Base-by-base conservation (phyloP, 2,113 vertebrate species). In the Procavia capensis region DNA sequence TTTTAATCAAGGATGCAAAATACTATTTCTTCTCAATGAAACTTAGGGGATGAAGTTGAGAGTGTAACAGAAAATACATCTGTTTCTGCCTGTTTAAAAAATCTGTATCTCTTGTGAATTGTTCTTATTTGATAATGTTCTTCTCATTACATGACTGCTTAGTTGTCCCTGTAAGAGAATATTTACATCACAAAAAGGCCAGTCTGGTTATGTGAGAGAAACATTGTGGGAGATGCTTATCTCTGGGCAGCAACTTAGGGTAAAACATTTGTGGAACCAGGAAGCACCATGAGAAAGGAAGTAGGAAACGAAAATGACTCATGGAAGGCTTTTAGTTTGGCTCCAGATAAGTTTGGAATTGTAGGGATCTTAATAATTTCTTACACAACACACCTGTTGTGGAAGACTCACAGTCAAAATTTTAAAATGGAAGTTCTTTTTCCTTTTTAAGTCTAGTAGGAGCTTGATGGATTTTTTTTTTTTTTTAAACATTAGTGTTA, bases 401-500 rank as follows among this genome's bases (percentile, higher is more conserved):
- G 74, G 70, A 98, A 96, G 75, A 39, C 80, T 81, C 64, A 94
- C 82, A 96, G 96, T 61, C 17, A 92, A 94, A 93, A 91, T 81
- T 95, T 94, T 96, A 93, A 76, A 97, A 97, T 94, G 8, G 31
- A 96, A 96, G 61, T 76, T 95, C 70, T 76, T 17, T 94, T 96
- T 87, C 94, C 57, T 96, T 97, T 98, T 85, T 64, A 91, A 92
- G 98, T 36, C 72, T 96, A 20, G 79, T 97, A 90, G 74, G 39
- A 57, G 97, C 94, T 98, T 96, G 97, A 94, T 97, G 98, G 96
- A 98, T 92, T 96, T 94, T 98, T 94, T 97, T 96, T 96, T 97
- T 80, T 63, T 79, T 96, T 95, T 98, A 98, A 98, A 98, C 98
- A 99, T 99, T 98, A 98, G 98, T 99, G 99, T 98, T 97, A 97